phyloP scores from a whole-genome alignment of 2,113 vertebrate genomes.

The Stigmatopora argus region DNA sequence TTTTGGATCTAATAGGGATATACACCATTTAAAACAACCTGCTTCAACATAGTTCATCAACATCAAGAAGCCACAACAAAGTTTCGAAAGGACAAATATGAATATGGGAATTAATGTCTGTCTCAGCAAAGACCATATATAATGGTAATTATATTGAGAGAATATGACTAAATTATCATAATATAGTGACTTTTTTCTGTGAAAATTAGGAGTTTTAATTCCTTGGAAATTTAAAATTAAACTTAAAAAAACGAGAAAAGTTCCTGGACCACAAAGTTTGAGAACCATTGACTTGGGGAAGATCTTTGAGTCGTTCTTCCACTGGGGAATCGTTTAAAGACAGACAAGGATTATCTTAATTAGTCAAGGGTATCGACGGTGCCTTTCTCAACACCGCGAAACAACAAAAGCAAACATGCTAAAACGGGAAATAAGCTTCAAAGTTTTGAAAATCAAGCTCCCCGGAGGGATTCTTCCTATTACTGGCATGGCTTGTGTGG shows the following conservation, averaged over 20 bases:
- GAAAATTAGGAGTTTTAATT: neutral
- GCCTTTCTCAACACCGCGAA: neutral
- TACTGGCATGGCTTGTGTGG: slow-evolving; percentile 54
- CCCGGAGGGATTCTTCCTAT: slow-evolving; percentile 15
- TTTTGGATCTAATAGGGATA: too few species aligned
- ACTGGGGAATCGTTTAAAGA: neutral
- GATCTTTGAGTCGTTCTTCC: neutral
- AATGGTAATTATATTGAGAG: neutral
- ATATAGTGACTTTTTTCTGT: neutral
- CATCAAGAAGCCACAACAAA: neutral
- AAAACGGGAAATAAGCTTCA: neutral
- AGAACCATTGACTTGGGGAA: neutral
- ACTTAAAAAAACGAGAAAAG: neutral
- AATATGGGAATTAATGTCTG: too few species aligned
- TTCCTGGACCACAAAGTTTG: neutral
- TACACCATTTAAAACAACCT: too few species aligned
- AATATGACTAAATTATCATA: neutral
- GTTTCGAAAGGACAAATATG: too few species aligned
- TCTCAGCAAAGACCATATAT: neutral
- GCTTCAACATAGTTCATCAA: neutral
- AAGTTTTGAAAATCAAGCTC: neutral
- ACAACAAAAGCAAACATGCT: neutral
- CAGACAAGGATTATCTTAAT: neutral
- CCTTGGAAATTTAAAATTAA: too few species aligned
- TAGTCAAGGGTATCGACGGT: neutral